Evolutionary conservation across 2,888 invertebrate species (phyloP).

Genomic region (Hoplodrina blanda): DNA sequence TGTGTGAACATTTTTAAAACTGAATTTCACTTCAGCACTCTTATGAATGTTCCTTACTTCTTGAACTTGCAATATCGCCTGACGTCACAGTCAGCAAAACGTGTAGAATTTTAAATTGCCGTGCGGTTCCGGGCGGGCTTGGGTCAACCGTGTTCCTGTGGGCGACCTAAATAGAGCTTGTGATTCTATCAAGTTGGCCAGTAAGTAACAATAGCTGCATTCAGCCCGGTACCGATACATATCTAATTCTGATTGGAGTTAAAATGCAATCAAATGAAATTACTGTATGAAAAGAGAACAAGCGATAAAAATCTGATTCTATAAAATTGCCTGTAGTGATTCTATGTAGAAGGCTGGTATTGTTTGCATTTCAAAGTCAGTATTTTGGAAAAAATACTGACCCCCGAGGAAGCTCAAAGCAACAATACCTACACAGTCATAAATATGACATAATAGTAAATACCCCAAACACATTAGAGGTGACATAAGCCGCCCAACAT

Average conservation of each 20-base stretch:
- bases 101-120: conserved; percentile 53
- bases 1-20: conserved; percentile 29
- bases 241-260: not conserved
- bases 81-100: conserved; percentile 51
- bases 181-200: conserved; percentile 27
- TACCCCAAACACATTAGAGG: conserved; percentile 33
- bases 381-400: not conserved
- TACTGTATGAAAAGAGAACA: not conserved
- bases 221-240: not conserved
- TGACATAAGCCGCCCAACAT: conserved; percentile 23
- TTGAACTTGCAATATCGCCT: conserved; percentile 48
- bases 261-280: not conserved
- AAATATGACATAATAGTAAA: not conserved
- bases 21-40: conserved; percentile 26
- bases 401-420: not conserved
- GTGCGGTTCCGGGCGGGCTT: conserved; percentile 14
- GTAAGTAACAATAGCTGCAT: conserved; percentile 6
- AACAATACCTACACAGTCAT: not conserved
- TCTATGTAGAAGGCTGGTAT: not conserved
- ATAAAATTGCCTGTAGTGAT: too few species aligned
- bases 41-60: conserved; percentile 45
- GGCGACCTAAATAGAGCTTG: conserved; percentile 8
- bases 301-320: not conserved
- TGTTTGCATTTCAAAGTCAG: not conserved
- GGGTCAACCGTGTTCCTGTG: conserved; percentile 24